Conservation (phyloP, 2,113 vertebrate genomes). For the Burhinus oedicnemus region DNA sequence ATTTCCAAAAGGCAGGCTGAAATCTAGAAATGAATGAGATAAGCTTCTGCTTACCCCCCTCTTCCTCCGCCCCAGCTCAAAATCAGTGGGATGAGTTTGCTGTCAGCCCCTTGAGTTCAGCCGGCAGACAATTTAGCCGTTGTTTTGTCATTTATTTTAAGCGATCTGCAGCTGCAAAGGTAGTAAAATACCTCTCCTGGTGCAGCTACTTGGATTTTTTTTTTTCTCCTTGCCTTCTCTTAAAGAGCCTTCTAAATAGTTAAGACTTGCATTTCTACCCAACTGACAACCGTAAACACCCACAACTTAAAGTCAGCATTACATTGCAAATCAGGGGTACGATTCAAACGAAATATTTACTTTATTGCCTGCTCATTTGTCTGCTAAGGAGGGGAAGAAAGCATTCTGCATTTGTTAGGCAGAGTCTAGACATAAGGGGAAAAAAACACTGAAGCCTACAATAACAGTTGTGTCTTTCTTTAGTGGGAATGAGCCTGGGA, state of each 20-base stretch:
- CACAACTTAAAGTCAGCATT: slow-evolving; percentile 43
- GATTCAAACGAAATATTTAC: slow-evolving; percentile 53
- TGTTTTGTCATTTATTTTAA: slow-evolving; percentile 31
- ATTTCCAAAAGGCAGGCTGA: background rate
- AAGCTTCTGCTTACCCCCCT: background rate
- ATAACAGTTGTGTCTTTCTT: slow-evolving; percentile 59
- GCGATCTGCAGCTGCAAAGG: background rate
- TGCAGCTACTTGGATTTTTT: background rate
- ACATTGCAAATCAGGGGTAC: slow-evolving; percentile 38
- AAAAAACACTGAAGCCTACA: slow-evolving; percentile 52
- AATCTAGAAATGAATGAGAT: background rate
- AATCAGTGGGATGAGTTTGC: slow-evolving; percentile 20
- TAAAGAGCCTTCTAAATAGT: slow-evolving; percentile 3
- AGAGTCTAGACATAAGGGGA: slow-evolving; percentile 43
- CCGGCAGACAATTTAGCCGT: background rate
- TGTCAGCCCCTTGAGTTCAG: slow-evolving; percentile 2
- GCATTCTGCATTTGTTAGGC: slow-evolving; percentile 50
- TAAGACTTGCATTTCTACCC: background rate
- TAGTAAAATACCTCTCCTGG: background rate
- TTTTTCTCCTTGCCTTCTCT: background rate
- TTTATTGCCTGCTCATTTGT: slow-evolving; percentile 52
- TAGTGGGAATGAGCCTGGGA: slow-evolving; percentile 46
- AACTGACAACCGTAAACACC: slow-evolving; percentile 23
- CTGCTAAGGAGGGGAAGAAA: background rate
- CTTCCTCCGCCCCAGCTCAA: background rate